These are phyloP conservation scores for Vulpes lagopus DNA, from an alignment of 2,113 vertebrate genomes.

Conservation along the genomic window DNA sequence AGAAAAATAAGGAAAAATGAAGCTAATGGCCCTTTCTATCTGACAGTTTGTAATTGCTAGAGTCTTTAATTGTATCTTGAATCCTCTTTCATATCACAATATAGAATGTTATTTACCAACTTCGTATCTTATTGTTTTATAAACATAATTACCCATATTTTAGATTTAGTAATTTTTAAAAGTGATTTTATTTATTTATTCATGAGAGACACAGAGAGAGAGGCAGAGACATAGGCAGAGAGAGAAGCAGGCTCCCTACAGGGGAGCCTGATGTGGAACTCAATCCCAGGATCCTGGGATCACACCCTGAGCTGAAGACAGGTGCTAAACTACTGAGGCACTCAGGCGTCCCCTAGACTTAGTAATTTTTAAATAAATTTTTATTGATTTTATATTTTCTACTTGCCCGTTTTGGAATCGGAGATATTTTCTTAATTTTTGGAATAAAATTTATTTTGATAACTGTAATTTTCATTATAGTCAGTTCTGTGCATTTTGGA, in stretches of 20 bases:
- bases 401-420: neutral
- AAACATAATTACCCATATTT: neutral
- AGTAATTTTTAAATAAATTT: neutral
- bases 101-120: neutral
- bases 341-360: neutral
- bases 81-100: neutral
- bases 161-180: neutral
- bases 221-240: too few relatives aligned
- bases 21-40: neutral
- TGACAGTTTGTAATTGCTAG: conserved; percentile 52
- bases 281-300: too few relatives aligned
- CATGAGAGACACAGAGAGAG: too few relatives aligned
- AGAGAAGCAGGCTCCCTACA: too few relatives aligned
- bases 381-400: neutral
- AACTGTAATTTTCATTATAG: neutral
- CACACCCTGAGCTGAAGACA: too few relatives aligned
- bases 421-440: neutral
- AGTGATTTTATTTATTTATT: neutral
- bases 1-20: conserved; percentile 22
- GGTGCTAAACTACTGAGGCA: too few relatives aligned
- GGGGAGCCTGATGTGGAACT: too few relatives aligned
- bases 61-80: conserved; percentile 37
- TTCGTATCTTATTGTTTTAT: conserved; percentile 40
- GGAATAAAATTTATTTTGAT: conserved; percentile 42
- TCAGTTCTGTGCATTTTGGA: neutral